Percentiles rank a stretch among this genome's conserved stretches.
Evolutionary conservation across 2,888 invertebrate species (phyloP).

Genomic region (Leptopilina drosophilae): DNA sequence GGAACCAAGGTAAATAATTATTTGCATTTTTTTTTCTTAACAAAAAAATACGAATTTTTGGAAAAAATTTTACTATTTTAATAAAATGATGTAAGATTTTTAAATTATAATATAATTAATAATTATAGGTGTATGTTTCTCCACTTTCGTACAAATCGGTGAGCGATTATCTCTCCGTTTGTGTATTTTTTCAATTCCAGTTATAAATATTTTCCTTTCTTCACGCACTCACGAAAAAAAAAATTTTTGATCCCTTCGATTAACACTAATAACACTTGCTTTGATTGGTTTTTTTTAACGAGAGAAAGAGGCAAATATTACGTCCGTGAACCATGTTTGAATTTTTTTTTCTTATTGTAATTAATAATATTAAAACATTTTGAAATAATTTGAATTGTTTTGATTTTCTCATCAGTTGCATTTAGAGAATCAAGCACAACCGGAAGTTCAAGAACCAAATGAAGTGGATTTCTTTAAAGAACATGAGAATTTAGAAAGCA

Average conservation of each 20-base stretch:
- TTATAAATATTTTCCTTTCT: neutral
- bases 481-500: conserved; percentile 79
- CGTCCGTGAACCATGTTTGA: neutral
- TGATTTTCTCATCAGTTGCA: conserved; percentile 80
- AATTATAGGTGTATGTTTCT: conserved; percentile 73
- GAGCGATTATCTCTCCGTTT: conserved; percentile 61
- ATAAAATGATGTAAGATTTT: neutral
- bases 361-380: too few species aligned
- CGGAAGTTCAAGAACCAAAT: conserved; percentile 81
- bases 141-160: conserved; percentile 69
- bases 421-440: conserved; percentile 83
- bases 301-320: too few species aligned
- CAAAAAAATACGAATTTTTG: too few species aligned
- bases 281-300: too few species aligned
- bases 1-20: conserved; percentile 86
- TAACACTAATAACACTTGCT: too few species aligned
- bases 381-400: too few species aligned
- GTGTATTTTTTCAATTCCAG: neutral
- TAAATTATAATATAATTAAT: conserved; percentile 46
- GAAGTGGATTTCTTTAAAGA: conserved; percentile 96
- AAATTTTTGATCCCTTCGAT: too few species aligned
- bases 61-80: too few species aligned
- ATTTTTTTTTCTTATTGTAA: too few species aligned
- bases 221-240: too few species aligned
- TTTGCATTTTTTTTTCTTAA: neutral